Base-by-base conservation (phyloP, 2,888 invertebrate species). In the Thecophora atra region DNA sequence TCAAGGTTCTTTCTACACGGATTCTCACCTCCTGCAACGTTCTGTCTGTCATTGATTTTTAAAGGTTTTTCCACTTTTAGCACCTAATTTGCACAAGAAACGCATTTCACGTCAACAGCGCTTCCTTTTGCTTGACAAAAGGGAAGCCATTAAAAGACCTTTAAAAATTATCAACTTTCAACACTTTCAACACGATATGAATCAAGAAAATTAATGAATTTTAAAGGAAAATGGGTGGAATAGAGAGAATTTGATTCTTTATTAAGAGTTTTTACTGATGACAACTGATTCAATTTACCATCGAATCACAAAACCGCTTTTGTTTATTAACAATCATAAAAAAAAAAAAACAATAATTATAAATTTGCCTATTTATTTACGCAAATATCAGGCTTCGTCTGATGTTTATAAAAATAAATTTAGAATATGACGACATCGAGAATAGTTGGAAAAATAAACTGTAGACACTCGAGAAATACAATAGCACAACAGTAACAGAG, bases 1-100 rank as follows among this genome's bases (percentile, higher is more conserved):
- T 68, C 26, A 44, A 69, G 68, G 69, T 69, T 54, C 68, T 47
- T 28, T 42, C 1, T 37, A 42, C 5, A n/a, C 68, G 21, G 54
- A 21, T 21, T 19, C 19, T 60, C 15, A 19, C 21, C 37, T 19
- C 17, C 58, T 24, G 44, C 26, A 69, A 65, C 54, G 52, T n/a
- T n/a, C 15, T 47, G 47, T n/a, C 15, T 47, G 47, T 54, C 63
- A 73, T 67, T 73, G 63, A 70, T 62, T 58, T 62, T 65, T 66
- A 56, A 54, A 19, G 71, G 72, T 44, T 72, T 74, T 74, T 74
- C 72, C 74, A 21, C 65, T 72, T 72, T 74, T 70, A 67, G 51
- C 74, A 70, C 70, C 63, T 64, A 37, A 62, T 72, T 71, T 72
- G 60, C 65, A 63, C 26, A 11, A 47, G 47, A 47, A 13, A 44